Conservation (phyloP, 2,113 vertebrate genomes). For the Bubo scandiacus region DNA sequence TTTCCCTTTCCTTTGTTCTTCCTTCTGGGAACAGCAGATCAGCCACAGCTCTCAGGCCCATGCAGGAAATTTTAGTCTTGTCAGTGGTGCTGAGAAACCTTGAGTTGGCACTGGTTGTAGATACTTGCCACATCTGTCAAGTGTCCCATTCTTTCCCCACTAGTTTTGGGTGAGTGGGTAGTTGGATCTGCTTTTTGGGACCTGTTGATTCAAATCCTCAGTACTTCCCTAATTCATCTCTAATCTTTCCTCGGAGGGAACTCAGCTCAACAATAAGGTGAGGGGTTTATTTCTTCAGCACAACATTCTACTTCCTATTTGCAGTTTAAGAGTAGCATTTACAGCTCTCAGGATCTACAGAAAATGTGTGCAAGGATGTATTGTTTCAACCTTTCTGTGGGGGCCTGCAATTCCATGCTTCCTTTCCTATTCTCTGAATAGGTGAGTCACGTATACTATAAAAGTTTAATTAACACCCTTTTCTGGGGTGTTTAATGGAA, state of each 20-base stretch:
- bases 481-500: background rate
- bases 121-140: background rate
- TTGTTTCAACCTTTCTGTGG: background rate
- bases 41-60: background rate
- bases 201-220: background rate
- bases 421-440: background rate
- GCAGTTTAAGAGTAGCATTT: background rate
- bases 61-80: background rate
- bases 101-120: background rate
- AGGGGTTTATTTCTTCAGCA: background rate
- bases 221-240: background rate
- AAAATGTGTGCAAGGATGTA: background rate
- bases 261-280: background rate
- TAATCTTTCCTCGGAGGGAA: background rate
- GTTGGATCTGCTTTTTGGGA: background rate
- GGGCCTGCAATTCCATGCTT: background rate
- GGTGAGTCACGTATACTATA: background rate
- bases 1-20: background rate
- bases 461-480: background rate
- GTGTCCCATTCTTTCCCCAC: background rate
- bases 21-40: background rate
- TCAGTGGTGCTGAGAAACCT: background rate
- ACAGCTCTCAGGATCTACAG: background rate
- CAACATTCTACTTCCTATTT: background rate
- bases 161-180: background rate